Evolutionary conservation across 1,140 invertebrate genomes (phyloP), one percentile per base, ranked within the genome.

Genomic region (Zaprionus davidi): DNA sequence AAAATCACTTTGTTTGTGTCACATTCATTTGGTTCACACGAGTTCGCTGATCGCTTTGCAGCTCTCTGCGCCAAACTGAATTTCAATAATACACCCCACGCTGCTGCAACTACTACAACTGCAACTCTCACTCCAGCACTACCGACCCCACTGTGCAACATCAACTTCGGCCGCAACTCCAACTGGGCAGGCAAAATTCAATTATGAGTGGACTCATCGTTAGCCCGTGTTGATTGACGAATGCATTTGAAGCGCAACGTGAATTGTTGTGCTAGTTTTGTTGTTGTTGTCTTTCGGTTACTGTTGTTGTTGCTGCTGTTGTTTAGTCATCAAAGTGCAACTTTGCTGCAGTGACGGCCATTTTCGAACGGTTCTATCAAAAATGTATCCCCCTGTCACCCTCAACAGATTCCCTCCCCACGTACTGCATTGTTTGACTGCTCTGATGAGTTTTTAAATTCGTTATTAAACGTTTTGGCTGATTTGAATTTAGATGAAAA

Each of bases 401-500:
- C 31, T 9, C 5, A 31, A 51, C 34, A 46, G 46, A 49, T 41
- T 28, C 22, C 15, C 20, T 44, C 46, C 58, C 41, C 20, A n/a
- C 36, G 38, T 34, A 56, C 41, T 49, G 38, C 5, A 74, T 69
- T 76, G 63, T 72, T 76, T 67, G 70, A 71, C 53, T 59, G 71
- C 49, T 56, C 67, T 70, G 72, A 86, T 87, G 83, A 87, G 83
- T 88, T 88, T 88, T 84, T 84, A 88, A 88, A 90, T 83, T 81
- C 69, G 81, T 88, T 88, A 90, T 90, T 90, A 88, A 88, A 88
- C 81, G 84, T 70, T 88, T 88, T 76, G 75, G 62, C 59, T 82
- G 84, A 88, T 88, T 88, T 90, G 85, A 88, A 88, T 88, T 88
- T 88, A 88, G 84, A 88, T 88, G 78, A 71, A 83, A 87, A 71